phyloP scores from a whole-genome alignment of 2,888 invertebrate genomes.

The Cacoxenus indagator region DNA sequence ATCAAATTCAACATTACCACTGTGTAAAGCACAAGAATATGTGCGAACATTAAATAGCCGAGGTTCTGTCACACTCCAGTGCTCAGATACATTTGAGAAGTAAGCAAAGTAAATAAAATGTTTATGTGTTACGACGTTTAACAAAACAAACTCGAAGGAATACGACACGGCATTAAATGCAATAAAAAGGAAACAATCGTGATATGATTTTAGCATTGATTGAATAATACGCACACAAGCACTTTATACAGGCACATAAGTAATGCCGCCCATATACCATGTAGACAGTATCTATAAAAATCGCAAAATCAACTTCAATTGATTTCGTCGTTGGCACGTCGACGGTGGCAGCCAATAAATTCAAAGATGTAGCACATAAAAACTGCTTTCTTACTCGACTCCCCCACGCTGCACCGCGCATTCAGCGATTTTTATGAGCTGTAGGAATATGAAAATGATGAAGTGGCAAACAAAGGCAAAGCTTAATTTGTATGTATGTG shows the following conservation, averaged over 20 bases:
- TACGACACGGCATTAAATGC: neutral
- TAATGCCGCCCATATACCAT: neutral
- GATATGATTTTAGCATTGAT: neutral
- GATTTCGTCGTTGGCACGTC: neutral
- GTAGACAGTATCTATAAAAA: conserved; percentile 2
- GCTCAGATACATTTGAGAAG: too few species aligned
- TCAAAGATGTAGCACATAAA: neutral
- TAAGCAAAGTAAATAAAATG: too few species aligned
- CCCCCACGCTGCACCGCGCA: neutral
- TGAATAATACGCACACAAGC: neutral
- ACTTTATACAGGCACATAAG: neutral
- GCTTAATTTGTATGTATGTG: neutral
- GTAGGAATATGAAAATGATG: conserved; percentile 7
- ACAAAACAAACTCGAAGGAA: neutral
- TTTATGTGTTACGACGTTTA: neutral
- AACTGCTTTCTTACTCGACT: neutral
- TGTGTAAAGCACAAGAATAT: too few species aligned
- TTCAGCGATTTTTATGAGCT: conserved; percentile 6
- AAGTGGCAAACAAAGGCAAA: neutral
- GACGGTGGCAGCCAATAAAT: neutral
- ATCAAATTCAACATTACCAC: too few species aligned
- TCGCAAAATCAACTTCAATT: neutral
- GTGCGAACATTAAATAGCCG: too few species aligned
- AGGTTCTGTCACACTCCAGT: too few species aligned
- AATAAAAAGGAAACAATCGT: neutral